Conservation (phyloP, 92 coral and sea anemone genomes). For the Anthopleura xanthogrammica region DNA sequence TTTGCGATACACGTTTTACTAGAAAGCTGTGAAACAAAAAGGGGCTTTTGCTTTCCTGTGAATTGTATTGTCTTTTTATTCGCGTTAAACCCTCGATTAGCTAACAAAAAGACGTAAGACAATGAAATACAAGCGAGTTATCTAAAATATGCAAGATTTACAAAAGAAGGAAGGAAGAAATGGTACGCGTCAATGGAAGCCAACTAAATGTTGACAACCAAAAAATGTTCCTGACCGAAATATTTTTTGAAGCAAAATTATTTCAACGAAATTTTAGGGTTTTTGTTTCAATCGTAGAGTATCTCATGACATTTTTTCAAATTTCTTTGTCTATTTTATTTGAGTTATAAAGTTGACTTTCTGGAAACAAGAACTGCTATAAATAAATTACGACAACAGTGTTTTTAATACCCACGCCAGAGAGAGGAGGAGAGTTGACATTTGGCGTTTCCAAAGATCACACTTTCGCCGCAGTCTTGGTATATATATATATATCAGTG, state of each 20-base stretch:
- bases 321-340: too few species aligned
- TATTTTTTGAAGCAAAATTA: neutral
- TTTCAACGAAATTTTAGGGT: too few species aligned
- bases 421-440: too few species aligned
- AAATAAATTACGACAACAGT: too few species aligned
- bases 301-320: too few species aligned
- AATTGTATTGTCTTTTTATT: neutral
- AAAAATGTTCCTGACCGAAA: neutral
- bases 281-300: too few species aligned
- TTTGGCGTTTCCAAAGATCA: neutral
- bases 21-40: neutral
- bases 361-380: too few species aligned
- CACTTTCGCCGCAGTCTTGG: too few species aligned
- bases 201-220: neutral
- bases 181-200: neutral
- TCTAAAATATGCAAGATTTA: neutral
- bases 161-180: neutral
- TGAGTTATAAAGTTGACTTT: too few species aligned
- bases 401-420: too few species aligned
- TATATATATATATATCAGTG: too few species aligned
- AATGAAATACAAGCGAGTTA: neutral
- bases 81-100: neutral
- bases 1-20: neutral
- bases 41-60: neutral
- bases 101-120: neutral